Conservation (phyloP, 2,113 vertebrate species). For the Zosterops japonicus region DNA sequence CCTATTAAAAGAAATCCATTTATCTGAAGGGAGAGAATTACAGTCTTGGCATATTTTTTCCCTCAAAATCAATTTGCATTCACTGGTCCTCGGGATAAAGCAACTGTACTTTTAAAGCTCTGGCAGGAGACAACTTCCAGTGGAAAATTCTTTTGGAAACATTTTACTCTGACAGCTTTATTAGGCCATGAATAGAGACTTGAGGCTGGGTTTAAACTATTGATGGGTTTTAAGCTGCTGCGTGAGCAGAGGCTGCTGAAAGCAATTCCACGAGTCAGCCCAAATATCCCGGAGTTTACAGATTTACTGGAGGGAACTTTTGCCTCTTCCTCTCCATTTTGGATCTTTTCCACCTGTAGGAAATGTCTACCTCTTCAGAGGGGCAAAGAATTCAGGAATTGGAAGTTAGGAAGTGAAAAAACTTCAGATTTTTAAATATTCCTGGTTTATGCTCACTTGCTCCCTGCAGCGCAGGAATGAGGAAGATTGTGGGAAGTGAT, state of each 20-base stretch:
- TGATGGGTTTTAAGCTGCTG: slow-evolving; percentile 10
- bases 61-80: slow-evolving; percentile 39
- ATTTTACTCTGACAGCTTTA: slow-evolving; percentile 58
- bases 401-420: neutral
- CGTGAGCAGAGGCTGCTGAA: neutral
- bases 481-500: no score
- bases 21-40: slow-evolving; percentile 34
- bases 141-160: slow-evolving; percentile 36
- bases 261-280: neutral
- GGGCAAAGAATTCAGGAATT: neutral
- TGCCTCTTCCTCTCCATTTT: neutral
- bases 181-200: slow-evolving; percentile 26
- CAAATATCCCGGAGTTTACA: neutral
- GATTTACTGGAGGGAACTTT: neutral
- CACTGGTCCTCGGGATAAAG: neutral
- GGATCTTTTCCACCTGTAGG: neutral
- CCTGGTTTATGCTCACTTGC: accelerated
- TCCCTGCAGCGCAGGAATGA: no score
- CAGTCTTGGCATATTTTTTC: slow-evolving; percentile 34
- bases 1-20: slow-evolving; percentile 27
- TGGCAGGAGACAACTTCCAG: slow-evolving; percentile 31
- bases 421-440: neutral
- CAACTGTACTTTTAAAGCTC: slow-evolving; percentile 22
- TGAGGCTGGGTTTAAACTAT: neutral
- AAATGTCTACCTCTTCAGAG: neutral